Percentiles rank a stretch among this genome's conserved stretches.
Evolutionary conservation across 1,140 invertebrate species (phyloP).

Genomic region (Dendrolimus punctatus): DNA sequence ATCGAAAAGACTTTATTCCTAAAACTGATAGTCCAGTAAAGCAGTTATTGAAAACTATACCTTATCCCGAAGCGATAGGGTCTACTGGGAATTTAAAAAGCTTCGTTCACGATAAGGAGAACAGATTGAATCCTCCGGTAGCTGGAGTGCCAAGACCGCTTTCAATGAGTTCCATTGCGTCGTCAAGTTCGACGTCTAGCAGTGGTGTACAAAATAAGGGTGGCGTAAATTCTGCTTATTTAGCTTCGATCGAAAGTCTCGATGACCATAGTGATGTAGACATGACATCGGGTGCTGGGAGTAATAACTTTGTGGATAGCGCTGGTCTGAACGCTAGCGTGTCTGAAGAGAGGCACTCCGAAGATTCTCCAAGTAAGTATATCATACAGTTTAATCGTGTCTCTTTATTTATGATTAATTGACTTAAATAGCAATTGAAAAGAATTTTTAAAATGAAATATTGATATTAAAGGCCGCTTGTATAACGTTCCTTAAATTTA

Average conservation of each 20-base stretch:
- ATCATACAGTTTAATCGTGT: background rate
- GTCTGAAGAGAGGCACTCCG: slow-evolving; percentile 52
- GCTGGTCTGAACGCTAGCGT: slow-evolving; percentile 63
- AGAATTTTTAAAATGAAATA: no score
- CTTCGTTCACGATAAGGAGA: slow-evolving; percentile 40
- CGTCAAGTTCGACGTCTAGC: slow-evolving; percentile 82
- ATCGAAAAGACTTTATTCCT: slow-evolving; percentile 44
- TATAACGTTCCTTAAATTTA: no score
- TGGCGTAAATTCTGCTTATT: slow-evolving; percentile 76
- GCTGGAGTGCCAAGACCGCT: slow-evolving; percentile 74
- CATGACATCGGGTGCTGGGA: slow-evolving; percentile 71
- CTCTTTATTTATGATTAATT: no score
- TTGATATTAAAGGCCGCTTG: no score
- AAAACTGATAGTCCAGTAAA: slow-evolving; percentile 34
- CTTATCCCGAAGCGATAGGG: slow-evolving; percentile 51
- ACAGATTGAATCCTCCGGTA: slow-evolving; percentile 40
- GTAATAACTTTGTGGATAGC: slow-evolving; percentile 73
- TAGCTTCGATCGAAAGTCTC: slow-evolving; percentile 85
- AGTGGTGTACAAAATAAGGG: slow-evolving; percentile 73
- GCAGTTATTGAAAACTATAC: slow-evolving; percentile 41
- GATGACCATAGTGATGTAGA: slow-evolving; percentile 78
- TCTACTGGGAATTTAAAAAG: slow-evolving; percentile 60
- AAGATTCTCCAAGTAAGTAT: slow-evolving; percentile 43
- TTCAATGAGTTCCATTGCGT: slow-evolving; percentile 87
- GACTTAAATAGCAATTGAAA: no score